Evolutionary conservation across 2,888 invertebrate genomes (phyloP).

Genomic region (Leptothorax acervorum): DNA sequence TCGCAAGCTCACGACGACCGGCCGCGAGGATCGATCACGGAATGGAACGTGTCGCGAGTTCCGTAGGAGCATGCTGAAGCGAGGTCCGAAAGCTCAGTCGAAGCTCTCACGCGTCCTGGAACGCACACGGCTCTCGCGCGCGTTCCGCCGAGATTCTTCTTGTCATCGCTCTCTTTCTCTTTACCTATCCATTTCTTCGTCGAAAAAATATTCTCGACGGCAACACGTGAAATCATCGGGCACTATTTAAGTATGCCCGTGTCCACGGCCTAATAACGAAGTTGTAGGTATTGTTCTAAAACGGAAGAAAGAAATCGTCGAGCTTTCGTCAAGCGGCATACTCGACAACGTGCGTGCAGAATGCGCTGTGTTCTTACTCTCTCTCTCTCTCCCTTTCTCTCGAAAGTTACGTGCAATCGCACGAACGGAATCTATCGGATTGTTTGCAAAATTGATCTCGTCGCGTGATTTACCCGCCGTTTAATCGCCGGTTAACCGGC

Average conservation of each 20-base stretch:
- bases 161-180: constrained; percentile 42
- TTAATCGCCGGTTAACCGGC: constrained; percentile 53
- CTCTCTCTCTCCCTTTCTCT: too few relatives aligned
- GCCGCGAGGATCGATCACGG: constrained; percentile 66
- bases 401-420: constrained; percentile 40
- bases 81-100: constrained; percentile 83
- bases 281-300: constrained; percentile 47
- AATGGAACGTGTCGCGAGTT: constrained; percentile 64
- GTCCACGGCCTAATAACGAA: constrained; percentile 49
- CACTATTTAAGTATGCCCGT: constrained; percentile 28
- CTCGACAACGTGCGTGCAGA: constrained; percentile 28
- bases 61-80: constrained; percentile 67
- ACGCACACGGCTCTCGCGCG: constrained; percentile 76
- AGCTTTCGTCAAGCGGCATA: constrained; percentile 19
- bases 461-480: constrained; percentile 55
- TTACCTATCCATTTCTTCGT: neutral
- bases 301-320: neutral
- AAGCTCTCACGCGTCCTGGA: constrained; percentile 81
- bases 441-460: neutral
- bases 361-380: constrained; percentile 45
- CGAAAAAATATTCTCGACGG: neutral
- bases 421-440: neutral
- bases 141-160: constrained; percentile 57
- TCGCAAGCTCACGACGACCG: constrained; percentile 50
- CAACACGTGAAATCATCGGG: constrained; percentile 59